Base-by-base conservation (phyloP, 1,140 invertebrate species). In the Nilaparvata lugens region DNA sequence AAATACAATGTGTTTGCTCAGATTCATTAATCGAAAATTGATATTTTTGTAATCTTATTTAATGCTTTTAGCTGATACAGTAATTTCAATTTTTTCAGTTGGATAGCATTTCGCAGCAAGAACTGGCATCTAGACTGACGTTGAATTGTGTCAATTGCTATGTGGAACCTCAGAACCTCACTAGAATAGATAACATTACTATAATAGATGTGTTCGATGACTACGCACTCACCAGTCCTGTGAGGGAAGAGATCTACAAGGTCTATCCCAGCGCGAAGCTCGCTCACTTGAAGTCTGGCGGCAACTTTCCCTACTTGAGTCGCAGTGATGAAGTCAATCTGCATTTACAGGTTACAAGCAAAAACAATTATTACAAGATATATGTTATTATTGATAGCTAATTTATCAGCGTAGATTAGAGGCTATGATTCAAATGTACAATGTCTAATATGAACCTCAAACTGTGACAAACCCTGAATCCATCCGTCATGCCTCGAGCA, bases 161-260 rank as follows among this genome's bases (percentile, higher is more conserved):
- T 68, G 85, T 95, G 7, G 83, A 93, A 68, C 87, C 90, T 35
- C 85, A 90, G 58, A 83, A 85, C 70, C 72, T 92, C 5, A 73
- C 74, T 40, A 69, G 82, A 52, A 69, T 93, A 24, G 42, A 65
- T 51, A 81, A 84, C 23, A 79, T 93, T 1, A 95, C 91, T 3
- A 83, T 95, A 45, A 83, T 95, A 69, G 91, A 95, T 75, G 92
- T 95, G 1, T 95, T 92, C 79, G 92, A 96, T 77, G 86, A 93
- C 63, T 89, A 87, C 73, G 92, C 92, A 4, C 72, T 95, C 28
- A 90, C 88, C 58, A 80, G 80, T 62, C 72, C 81, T 48, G 66
- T 70, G 0, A 74, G 86, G 62, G 89, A 93, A 70, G 88, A 92
- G 67, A 76, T 93, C 64, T 91, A 91, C 69, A 93, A 93, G 74